Base-by-base conservation (phyloP, 1,140 invertebrate genomes). In the Drosophila sulfurigaster region DNA sequence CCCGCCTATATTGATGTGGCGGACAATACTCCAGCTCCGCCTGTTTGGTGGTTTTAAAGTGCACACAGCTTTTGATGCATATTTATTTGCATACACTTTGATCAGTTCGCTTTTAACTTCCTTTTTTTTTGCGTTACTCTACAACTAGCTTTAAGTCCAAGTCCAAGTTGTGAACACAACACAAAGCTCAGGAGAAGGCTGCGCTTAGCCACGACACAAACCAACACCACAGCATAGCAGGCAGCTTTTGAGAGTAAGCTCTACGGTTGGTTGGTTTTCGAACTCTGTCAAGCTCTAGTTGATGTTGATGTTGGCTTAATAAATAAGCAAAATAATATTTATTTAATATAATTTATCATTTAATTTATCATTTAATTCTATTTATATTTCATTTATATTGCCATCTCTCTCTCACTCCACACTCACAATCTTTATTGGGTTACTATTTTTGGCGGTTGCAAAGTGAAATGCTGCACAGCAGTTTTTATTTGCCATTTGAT, bases 381-480 rank as follows among this genome's bases (percentile, higher is more conserved):
- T 2, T 10, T 20, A 20, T n/a, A n/a, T 48, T 32, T 51, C n/a
- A 49, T 56, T 56, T 45, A 16, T n/a, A 3, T 5, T 32, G 54
- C 38, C 54, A 5, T 2, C n/a, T n/a, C 38, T 16, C 3, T n/a
- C 25, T 2, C 20, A 25, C 20, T 25, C 20, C 20, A 25, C 20
- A 25, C 1, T 16, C n/a, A 20, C 7, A 8, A n/a, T 1, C 10
- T 45, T n/a, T 45, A 65, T 16, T 65, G 8, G 16, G 8, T 13
- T 58, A 43, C 25, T 30, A 13, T 70, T 48, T 52, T 64, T 15
- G 35, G 38, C 25, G 48, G 16, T 72, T 13, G 13, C 48, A 87
- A 86, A 86, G 75, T 86, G 82, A 87, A 86, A 87, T 86, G 82
- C 65, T 67, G 5, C 67, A 66, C 67, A 58, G 41, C 67, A 58